A percentile compares a stretch with the other conserved stretches of the same genome.
Conservation (phyloP, 1,140 invertebrate genomes). For the Caenorhabditis brenneri region DNA sequence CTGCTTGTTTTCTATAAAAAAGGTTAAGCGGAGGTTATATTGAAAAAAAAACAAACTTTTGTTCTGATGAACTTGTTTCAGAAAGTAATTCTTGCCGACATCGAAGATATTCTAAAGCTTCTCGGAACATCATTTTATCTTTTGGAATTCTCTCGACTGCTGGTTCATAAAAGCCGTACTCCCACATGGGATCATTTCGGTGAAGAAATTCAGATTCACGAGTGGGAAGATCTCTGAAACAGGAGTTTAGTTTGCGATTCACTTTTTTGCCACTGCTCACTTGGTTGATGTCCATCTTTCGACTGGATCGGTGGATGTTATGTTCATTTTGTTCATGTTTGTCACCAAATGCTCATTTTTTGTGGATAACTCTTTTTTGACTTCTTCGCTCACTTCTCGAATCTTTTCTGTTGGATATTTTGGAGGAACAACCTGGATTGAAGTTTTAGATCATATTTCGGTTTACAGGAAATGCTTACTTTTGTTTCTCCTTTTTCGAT, state of each 20-base stretch:
- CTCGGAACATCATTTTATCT: constrained; percentile 52
- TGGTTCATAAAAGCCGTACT: constrained; percentile 58
- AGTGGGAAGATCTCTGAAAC: constrained; percentile 55
- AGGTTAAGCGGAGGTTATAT: too few species aligned
- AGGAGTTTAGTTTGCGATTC: constrained; percentile 17
- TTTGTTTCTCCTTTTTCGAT: constrained; percentile 37
- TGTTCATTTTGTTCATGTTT: constrained; percentile 60
- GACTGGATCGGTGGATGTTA: constrained; percentile 59
- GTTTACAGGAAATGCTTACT: neutral
- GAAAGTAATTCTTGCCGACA: constrained; percentile 35
- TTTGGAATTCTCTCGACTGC: constrained; percentile 54
- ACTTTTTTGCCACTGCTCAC: neutral
- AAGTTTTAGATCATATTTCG: neutral
- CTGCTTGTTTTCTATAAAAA: constrained; percentile 11
- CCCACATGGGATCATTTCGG: constrained; percentile 55
- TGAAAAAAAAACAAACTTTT: constrained; percentile 8
- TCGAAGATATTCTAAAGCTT: constrained; percentile 52
- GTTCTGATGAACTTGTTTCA: neutral
- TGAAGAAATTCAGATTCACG: constrained; percentile 55
- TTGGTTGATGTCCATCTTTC: constrained; percentile 47
- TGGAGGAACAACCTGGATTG: neutral
- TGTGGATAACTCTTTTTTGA: constrained; percentile 55
- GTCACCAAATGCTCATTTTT: constrained; percentile 61
- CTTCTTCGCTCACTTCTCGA: neutral
- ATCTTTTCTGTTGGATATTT: constrained; percentile 15